These are phyloP conservation scores for Erythrolamprus reginae DNA, from an alignment of 2,113 vertebrate genomes.

Conservation along the genomic window DNA sequence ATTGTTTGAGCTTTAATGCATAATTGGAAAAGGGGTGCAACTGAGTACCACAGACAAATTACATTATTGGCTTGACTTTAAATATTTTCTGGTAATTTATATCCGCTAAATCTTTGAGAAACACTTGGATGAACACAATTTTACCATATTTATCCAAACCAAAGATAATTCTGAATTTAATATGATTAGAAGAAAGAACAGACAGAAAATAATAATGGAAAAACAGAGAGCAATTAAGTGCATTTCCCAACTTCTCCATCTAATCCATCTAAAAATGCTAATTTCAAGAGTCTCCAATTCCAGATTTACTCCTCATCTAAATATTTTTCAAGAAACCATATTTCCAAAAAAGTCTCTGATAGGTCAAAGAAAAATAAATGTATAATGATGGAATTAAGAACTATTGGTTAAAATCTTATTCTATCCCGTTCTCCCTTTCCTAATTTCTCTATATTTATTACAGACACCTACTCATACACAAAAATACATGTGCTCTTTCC, in stretches of 20 bases:
- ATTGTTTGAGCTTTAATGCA: background rate
- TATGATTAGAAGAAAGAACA: background rate
- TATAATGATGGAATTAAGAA: background rate
- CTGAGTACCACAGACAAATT: background rate
- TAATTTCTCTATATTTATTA: background rate
- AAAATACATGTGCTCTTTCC: background rate
- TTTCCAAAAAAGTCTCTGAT: background rate
- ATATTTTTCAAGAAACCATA: background rate
- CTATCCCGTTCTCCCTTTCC: background rate
- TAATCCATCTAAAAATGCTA: background rate
- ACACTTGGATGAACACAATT: constrained; percentile 28
- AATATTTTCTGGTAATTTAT: constrained; percentile 22
- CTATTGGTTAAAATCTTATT: background rate
- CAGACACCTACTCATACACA: background rate
- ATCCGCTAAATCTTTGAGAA: constrained; percentile 41
- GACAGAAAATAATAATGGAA: background rate
- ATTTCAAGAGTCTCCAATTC: background rate
- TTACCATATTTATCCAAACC: constrained; percentile 24
- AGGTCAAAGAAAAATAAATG: background rate
- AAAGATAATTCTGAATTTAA: background rate
- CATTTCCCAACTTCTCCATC: background rate
- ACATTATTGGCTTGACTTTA: background rate
- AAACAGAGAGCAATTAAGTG: background rate
- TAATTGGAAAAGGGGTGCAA: background rate
- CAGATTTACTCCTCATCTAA: background rate